Evolutionary conservation across 2,888 invertebrate species (phyloP), one percentile per base, ranked within the genome.

Genomic region (Seira sanloemensis): DNA sequence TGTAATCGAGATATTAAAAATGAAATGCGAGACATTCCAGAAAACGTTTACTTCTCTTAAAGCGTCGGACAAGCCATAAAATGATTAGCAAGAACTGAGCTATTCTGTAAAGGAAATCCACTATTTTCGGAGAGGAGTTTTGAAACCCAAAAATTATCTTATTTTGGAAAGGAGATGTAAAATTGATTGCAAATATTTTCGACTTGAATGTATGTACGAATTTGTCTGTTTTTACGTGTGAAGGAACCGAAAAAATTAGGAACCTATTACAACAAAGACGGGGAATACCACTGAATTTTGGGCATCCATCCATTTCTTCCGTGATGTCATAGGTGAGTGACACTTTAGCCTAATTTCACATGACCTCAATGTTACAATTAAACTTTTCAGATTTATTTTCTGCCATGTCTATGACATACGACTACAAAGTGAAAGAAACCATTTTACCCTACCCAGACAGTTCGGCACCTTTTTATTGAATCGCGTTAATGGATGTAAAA

Each of bases 261-360:
- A 4, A 4, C 4, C 12, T 12, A n/a, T 50, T 12, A 50, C n/a
- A 50, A 50, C 12, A 50, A 50, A 37, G 12, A 37, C 37, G 12
- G 5, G 50, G n/a, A 50, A n/a, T n/a, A 50, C 16, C 50, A 18
- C 50, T 2, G n/a, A 50, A 24, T 50, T 65, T 75, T 75, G 75
- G 75, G 75, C 75, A 75, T 19, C 26, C n/a, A 37, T 77, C 67
- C 77, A 68, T 46, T 69, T 58, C 69, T 69, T 77, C 77, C 69
- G 69, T 54, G 69, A 69, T 77, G 69, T 69, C 77, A 27, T 77
- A 69, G 77, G 77, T 77, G 77, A 77, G 18, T 69, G 77, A 69
- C 77, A 68, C 25, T 77, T 62, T 58, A 77, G 18, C 69, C 69
- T 77, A 58, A 54, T 54, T 69, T 77, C 67, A 5, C 23, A 50